A percentile compares a stretch with the other conserved stretches of the same genome.
These are phyloP conservation scores for Urocolius indicus DNA, from an alignment of 2,113 vertebrate genomes.

Conservation along the genomic window DNA sequence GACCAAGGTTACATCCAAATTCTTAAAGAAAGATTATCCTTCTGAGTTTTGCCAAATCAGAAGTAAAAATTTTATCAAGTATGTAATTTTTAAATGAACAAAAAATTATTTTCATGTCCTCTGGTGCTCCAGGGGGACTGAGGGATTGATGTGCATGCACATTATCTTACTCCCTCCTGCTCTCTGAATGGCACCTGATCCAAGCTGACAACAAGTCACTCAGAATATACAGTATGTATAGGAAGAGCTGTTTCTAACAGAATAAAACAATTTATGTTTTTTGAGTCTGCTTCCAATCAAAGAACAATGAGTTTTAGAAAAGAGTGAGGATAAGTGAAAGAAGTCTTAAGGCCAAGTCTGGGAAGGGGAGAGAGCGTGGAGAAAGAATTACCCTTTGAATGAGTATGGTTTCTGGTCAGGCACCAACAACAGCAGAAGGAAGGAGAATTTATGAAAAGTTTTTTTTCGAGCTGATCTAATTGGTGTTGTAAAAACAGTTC, in stretches of 20 bases:
- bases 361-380: neutral
- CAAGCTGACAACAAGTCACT: neutral
- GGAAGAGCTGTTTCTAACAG: neutral
- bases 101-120: neutral
- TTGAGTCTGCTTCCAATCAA: neutral
- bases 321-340: neutral
- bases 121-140: neutral
- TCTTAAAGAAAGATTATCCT: neutral
- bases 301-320: neutral
- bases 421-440: neutral
- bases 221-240: neutral
- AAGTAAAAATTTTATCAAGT: neutral
- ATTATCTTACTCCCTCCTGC: neutral
- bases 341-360: neutral
- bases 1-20: neutral
- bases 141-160: neutral
- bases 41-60: neutral
- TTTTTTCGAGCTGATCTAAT: neutral
- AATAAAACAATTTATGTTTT: neutral
- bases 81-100: neutral
- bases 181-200: neutral
- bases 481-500: neutral
- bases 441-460: neutral
- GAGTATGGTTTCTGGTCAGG: neutral
- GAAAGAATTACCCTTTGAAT: neutral